Evolutionary conservation across 2,113 vertebrate genomes (phyloP), one percentile per base, ranked within the genome.

Genomic region (Corvus cornix): DNA sequence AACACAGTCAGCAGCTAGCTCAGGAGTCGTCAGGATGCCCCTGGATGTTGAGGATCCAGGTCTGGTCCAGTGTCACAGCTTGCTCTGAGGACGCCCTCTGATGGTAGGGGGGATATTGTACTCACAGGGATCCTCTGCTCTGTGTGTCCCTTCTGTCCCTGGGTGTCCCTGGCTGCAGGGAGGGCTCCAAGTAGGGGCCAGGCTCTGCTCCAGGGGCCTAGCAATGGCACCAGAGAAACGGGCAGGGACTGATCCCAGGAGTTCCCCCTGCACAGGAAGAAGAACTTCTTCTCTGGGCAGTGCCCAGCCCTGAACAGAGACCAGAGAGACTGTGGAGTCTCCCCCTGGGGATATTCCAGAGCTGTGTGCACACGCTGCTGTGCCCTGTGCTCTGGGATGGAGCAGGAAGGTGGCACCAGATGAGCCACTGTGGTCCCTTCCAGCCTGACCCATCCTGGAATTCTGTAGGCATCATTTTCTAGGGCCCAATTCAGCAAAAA

Each of bases 211-310:
- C 2, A 1, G 5, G 12, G 21, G 9, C 13, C 16, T 43, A 88
- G 17, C 43, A 43, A 2, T 56, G 26, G 31, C 43, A 1, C 31
- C 35, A 35, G 43, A 73, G 51, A 0, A 1, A 23, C 0, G 0
- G 49, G 37, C 51, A 58, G 43, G 15, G 37, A 2, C 22, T 51
- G 35, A 66, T 0, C 12, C 27, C 59, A 51, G 31, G 4, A 19
- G 22, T 18, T 33, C 30, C 30, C 13, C 11, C 43, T 51, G 26
- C 18, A 33, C 35, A 44, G 52, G 35, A 66, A 67, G 59, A 22
- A 73, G 0, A 88, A 6, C 17, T 72, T 2, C 9, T 73, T 22
- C 35, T 28, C 15, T 64, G 69, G 28, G 28, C 28, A 23, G n/a
- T 5, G 68, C 20, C 56, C 17, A 17, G 23, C 13, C 28, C 15